Base-by-base conservation (phyloP, 2,888 invertebrate species). In the Acanthococcus lagerstroemiae region DNA sequence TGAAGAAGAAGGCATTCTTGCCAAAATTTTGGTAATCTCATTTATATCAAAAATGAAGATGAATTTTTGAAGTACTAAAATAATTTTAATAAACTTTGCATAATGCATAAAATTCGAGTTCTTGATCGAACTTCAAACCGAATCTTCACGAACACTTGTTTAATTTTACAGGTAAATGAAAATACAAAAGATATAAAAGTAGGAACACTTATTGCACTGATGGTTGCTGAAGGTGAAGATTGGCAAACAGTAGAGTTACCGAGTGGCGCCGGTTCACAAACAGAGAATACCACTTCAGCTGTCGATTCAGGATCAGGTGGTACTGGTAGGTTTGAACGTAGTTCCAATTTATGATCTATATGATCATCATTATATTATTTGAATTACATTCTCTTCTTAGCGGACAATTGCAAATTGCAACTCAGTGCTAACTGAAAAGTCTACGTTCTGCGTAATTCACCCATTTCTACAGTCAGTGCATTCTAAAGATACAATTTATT, bases 1-100 rank as follows among this genome's bases (percentile, higher is more conserved):
- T 48, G 84, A 84, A 67, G 84, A 84, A 68, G 82, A 83, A 69
- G 80, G 81, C 22, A 74, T 80, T 58, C 72, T 84, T n/a, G 83
- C 83, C 6, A 83, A 83, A 74, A 83, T 84, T 69, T 72, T 83
- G 71, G 81, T 82, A 73, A 73, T 73, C 65, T 60, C n/a, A n/a
- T n/a, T 12, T 12, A 19, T 44, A 37, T 1, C 37, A 2, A 1
- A 2, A 37, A 15, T 1, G 21, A n/a, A 26, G 22, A 3, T 3
- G 15, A 22, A 24, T 19, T 54, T 54, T 2, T 19, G 12, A n/a
- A 37, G 12, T 9, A 37, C 37, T n/a, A n/a, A n/a, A n/a, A n/a
- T n/a, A n/a, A n/a, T n/a, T n/a, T n/a, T n/a, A n/a, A n/a, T n/a
- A n/a, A n/a, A n/a, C n/a, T n/a, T n/a, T n/a, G n/a, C n/a, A n/a